Conservation (phyloP, 92 coral and sea anemone genomes). For the Zoanthus solanderi region DNA sequence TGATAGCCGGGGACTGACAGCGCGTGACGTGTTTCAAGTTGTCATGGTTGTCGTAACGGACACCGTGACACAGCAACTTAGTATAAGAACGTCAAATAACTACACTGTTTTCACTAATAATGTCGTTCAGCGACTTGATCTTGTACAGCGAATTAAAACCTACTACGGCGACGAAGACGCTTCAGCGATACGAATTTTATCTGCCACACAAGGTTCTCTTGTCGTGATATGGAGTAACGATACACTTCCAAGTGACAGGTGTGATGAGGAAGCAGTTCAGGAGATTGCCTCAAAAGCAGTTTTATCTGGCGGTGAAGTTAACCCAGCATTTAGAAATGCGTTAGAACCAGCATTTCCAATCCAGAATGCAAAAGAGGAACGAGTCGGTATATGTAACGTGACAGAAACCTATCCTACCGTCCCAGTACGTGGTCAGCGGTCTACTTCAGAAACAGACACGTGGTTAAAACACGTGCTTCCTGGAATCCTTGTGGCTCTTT, state of each 20-base stretch:
- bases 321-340: slow-evolving; percentile 64
- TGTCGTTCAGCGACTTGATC: slow-evolving; percentile 71
- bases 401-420: slow-evolving; percentile 52
- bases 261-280: slow-evolving; percentile 72
- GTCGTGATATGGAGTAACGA: slow-evolving; percentile 90
- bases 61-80: slow-evolving; percentile 72
- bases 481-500: slow-evolving; percentile 69
- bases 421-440: slow-evolving; percentile 52
- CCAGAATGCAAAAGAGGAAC: slow-evolving; percentile 57
- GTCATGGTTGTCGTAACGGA: slow-evolving; percentile 58
- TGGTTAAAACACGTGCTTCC: slow-evolving; percentile 94
- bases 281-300: slow-evolving; percentile 67
- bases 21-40: slow-evolving; percentile 85
- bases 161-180: slow-evolving; percentile 79
- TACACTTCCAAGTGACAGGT: slow-evolving; percentile 76
- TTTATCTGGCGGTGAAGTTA: slow-evolving; percentile 69
- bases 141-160: slow-evolving; percentile 63
- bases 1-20: slow-evolving; percentile 71
- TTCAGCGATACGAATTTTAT: slow-evolving; percentile 67
- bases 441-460: slow-evolving; percentile 58
- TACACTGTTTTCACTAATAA: slow-evolving; percentile 69
- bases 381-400: slow-evolving; percentile 79
- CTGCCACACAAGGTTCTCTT: slow-evolving; percentile 78
- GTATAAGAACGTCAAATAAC: slow-evolving; percentile 60
- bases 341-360: slow-evolving; percentile 75